Conservation (phyloP, 2,888 invertebrate species). For the Arctia plantaginis region DNA sequence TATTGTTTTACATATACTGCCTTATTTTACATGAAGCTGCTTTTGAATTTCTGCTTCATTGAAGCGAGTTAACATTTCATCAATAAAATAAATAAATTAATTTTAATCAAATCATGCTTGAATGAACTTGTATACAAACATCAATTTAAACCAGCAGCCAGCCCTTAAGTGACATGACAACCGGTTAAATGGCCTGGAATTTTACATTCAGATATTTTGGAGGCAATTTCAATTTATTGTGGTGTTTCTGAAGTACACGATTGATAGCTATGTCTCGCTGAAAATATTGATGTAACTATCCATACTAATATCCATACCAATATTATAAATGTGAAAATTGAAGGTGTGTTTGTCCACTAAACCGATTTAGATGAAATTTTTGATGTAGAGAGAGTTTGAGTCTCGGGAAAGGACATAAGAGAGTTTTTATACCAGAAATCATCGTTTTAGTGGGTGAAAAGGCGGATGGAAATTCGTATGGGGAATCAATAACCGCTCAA, state of each 20-base stretch:
- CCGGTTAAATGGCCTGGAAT: slow-evolving; percentile 50
- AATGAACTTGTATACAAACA: slow-evolving; percentile 36
- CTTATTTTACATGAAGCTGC: not conserved
- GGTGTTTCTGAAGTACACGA: not conserved
- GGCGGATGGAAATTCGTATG: too few species aligned
- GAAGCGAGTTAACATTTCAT: slow-evolving; percentile 3
- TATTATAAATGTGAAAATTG: too few species aligned
- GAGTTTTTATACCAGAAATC: too few species aligned
- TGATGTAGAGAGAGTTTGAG: too few species aligned
- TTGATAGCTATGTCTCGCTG: not conserved
- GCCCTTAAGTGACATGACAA: slow-evolving; percentile 27
- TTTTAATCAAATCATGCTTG: slow-evolving; percentile 32
- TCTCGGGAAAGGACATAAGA: too few species aligned
- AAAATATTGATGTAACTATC: not conserved
- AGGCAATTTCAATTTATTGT: slow-evolving; percentile 29
- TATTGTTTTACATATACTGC: not conserved
- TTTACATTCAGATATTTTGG: slow-evolving; percentile 42
- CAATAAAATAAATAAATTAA: slow-evolving; percentile 19
- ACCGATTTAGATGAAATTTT: too few species aligned
- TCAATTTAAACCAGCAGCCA: slow-evolving; percentile 44
- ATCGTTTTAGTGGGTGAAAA: too few species aligned
- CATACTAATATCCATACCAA: too few species aligned
- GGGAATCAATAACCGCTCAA: too few species aligned
- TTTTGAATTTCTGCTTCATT: slow-evolving; percentile 7
- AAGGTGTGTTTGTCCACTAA: too few species aligned